Evolutionary conservation across 1,140 invertebrate species (phyloP).

Genomic region (Drosophila auraria): DNA sequence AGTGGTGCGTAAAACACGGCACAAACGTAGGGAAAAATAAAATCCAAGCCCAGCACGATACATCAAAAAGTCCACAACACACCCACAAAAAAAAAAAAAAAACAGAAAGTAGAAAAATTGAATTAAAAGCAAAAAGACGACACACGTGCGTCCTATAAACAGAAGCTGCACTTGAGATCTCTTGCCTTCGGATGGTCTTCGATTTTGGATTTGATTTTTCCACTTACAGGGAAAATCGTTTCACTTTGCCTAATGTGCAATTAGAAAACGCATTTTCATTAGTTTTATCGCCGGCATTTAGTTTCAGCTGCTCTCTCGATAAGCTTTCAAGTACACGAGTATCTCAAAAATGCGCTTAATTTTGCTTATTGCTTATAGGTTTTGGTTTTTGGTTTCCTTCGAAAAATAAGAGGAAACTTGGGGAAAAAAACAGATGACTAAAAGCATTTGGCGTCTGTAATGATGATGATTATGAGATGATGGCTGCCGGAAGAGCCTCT

Average conservation of each 20-base stretch:
- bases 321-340: slow-evolving; percentile 65
- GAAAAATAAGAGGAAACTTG: slow-evolving; percentile 20
- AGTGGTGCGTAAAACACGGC: slow-evolving; percentile 77
- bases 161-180: slow-evolving; percentile 81
- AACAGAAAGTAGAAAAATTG: background rate
- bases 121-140: slow-evolving; percentile 22
- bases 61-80: slow-evolving; percentile 54
- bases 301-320: slow-evolving; percentile 67
- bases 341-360: slow-evolving; percentile 61
- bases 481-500: slow-evolving; percentile 3
- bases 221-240: slow-evolving; percentile 72
- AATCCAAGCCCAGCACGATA: slow-evolving; percentile 62
- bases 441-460: slow-evolving; percentile 73
- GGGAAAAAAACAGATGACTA: slow-evolving; percentile 67
- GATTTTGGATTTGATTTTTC: slow-evolving; percentile 13
- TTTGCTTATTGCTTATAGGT: slow-evolving; percentile 53
- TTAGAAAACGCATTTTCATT: slow-evolving; percentile 84
- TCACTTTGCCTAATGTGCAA: slow-evolving; percentile 84
- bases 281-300: slow-evolving; percentile 81
- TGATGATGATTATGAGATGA: slow-evolving; percentile 54
- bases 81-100: slow-evolving; percentile 14
- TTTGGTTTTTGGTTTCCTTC: background rate
- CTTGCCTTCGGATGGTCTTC: slow-evolving; percentile 7
- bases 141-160: slow-evolving; percentile 64
- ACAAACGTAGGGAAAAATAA: slow-evolving; percentile 18